Evolutionary conservation across 2,113 vertebrate species (phyloP).

Genomic region (Monarcha castaneiventris): DNA sequence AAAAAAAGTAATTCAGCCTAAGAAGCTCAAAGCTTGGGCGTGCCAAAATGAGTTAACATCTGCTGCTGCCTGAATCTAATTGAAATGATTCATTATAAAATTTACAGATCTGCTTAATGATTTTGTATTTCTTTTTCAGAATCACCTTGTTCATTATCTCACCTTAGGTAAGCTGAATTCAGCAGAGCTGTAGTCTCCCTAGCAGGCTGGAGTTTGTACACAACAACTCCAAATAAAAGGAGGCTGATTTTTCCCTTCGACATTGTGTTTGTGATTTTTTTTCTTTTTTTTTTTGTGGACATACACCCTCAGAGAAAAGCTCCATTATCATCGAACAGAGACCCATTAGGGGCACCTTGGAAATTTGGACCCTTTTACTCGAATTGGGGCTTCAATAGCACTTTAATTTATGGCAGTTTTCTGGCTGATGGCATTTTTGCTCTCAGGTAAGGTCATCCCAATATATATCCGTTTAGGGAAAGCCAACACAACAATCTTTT

Average conservation of each 20-base stretch:
- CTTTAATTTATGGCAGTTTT: conserved; percentile 63
- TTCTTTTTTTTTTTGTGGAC: not conserved
- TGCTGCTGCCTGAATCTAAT: conserved; percentile 72
- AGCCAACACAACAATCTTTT: conserved; percentile 21
- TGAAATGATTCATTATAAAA: conserved; percentile 77
- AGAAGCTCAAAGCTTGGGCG: conserved; percentile 50
- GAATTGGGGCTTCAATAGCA: conserved; percentile 45
- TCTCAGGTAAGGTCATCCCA: conserved; percentile 66
- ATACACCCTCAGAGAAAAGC: not conserved
- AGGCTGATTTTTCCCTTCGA: not conserved
- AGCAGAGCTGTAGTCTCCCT: not conserved
- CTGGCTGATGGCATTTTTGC: conserved; percentile 59
- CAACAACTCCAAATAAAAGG: not conserved
- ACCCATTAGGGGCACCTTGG: conserved; percentile 63
- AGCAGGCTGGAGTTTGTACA: not conserved
- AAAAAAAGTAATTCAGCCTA: not conserved
- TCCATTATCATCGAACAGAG: conserved; percentile 20
- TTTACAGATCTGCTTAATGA: conserved; percentile 73
- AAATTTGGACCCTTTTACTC: conserved; percentile 67
- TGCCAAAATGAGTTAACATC: conserved; percentile 68
- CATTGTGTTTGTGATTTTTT: not conserved
- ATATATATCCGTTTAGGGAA: conserved; percentile 30
- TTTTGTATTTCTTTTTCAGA: conserved; percentile 72
- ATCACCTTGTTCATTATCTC: conserved; percentile 59
- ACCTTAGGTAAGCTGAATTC: conserved; percentile 30